Conservation (phyloP, 2,797 vertebrate genomes). For the Clamator glandarius region DNA sequence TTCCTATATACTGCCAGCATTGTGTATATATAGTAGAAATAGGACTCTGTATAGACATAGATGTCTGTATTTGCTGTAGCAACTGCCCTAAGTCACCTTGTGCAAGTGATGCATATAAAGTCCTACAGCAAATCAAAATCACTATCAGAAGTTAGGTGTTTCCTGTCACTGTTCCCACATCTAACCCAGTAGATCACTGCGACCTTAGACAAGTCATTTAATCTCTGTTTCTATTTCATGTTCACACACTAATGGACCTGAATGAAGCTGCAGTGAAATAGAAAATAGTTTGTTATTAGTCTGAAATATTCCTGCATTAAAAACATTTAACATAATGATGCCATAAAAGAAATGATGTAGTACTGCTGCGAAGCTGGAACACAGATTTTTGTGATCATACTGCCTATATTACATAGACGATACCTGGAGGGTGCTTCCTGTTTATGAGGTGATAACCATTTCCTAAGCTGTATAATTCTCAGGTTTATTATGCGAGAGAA, state of each 20-base stretch:
- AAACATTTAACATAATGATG: conserved; percentile 61
- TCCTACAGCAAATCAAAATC: not conserved
- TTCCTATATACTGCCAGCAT: not conserved
- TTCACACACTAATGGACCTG: not conserved
- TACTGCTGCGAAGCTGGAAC: conserved; percentile 17
- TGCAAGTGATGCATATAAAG: not conserved
- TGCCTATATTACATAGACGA: conserved; percentile 37
- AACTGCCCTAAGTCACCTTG: fast-evolving
- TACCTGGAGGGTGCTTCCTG: conserved; percentile 63
- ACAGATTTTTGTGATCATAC: conserved; percentile 46
- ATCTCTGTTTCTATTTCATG: conserved; percentile 1
- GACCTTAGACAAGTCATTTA: conserved; percentile 3
- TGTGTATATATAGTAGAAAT: not conserved
- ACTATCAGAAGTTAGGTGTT: not conserved
- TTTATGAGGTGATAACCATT: conserved; percentile 70
- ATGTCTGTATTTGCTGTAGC: not conserved
- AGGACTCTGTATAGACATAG: not conserved
- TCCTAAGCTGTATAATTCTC: conserved; percentile 32
- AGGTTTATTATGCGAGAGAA: conserved; percentile 47
- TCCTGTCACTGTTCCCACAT: not conserved
- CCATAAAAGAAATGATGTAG: conserved; percentile 56
- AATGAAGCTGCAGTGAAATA: conserved; percentile 50
- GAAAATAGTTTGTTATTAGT: conserved; percentile 61
- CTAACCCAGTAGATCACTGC: not conserved
- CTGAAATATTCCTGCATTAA: conserved; percentile 60